Evolutionary conservation across 2,888 invertebrate genomes (phyloP).

Genomic region (Drosophila setosimentum): DNA sequence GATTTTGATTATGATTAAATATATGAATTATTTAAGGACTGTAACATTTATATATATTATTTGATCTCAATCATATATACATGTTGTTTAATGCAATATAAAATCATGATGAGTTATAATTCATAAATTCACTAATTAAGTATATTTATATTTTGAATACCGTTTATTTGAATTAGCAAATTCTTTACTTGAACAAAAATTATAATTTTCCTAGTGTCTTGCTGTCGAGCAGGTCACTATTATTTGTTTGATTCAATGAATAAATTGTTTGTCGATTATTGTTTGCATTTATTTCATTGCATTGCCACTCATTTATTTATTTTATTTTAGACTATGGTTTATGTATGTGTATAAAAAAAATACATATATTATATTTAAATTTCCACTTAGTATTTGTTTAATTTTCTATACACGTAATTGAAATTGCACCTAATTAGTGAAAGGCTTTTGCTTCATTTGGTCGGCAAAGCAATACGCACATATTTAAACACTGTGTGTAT

Average conservation of each 20-base stretch:
- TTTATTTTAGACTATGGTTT: background rate
- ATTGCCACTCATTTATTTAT: constrained; percentile 16
- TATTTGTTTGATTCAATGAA: constrained; percentile 1
- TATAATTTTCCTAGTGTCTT: background rate
- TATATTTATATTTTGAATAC: background rate
- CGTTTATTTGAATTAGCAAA: background rate
- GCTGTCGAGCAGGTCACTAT: no score
- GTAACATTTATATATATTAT: background rate
- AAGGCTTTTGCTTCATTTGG: constrained; percentile 59
- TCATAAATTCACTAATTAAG: background rate
- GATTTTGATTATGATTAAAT: background rate
- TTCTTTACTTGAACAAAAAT: background rate
- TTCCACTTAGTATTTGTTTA: constrained; percentile 29
- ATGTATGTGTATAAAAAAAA: background rate
- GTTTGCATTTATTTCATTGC: constrained; percentile 9
- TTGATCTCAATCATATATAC: background rate
- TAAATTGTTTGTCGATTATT: constrained; percentile 10
- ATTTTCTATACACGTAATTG: constrained; percentile 58
- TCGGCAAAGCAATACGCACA: constrained; percentile 30
- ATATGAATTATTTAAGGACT: background rate
- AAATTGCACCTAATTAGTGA: constrained; percentile 70
- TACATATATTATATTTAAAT: constrained; percentile 17
- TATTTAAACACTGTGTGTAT: background rate
- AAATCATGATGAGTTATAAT: background rate
- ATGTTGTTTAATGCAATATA: no score